Evolutionary conservation across 2,888 invertebrate species (phyloP), one percentile per base, ranked within the genome.

Genomic region (Meganola albula): DNA sequence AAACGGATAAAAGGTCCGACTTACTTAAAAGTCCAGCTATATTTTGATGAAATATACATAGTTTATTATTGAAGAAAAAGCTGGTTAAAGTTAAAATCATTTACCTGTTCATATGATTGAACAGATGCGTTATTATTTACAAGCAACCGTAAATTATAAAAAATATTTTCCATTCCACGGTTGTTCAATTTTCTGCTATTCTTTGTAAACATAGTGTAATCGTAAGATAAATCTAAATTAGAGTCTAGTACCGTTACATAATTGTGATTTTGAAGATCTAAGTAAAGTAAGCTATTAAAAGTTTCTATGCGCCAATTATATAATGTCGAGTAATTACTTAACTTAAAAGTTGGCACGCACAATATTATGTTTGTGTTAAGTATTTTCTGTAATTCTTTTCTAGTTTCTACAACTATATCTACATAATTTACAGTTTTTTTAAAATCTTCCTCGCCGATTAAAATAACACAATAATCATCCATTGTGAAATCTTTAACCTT

Each of bases 241-340:
- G 38, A 33, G 18, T 43, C 42, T 7, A 38, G 6, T 10, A 38
- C 9, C 10, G 33, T 31, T 10, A 36, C 42, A 21, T 43, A 32
- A 9, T 27, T 24, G 11, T 38, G 27, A 18, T 23, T 38, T 8
- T 6, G 2, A 1, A 24, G 13, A 18, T 39, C 38, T 2, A 23
- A 18, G 16, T 39, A 33, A 10, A 43, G 27, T 3, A 35, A 10
- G n/a, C 29, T 39, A 14, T 43, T 43, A 10, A 43, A 43, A 9
- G 1, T 26, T 23, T 39, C 42, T 11, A 43, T 12, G 12, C 38
- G 20, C 23, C 24, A 21, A 10, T 43, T 43, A 10, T 16, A 43
- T 14, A 39, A 12, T 21, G 16, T 30, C 2, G 7, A 13, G 7
- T 10, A 10, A 11, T 24, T 24, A 10, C 24, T 16, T 16, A 16